phyloP scores from a whole-genome alignment of 2,113 vertebrate genomes.

The Engraulis encrasicolus region DNA sequence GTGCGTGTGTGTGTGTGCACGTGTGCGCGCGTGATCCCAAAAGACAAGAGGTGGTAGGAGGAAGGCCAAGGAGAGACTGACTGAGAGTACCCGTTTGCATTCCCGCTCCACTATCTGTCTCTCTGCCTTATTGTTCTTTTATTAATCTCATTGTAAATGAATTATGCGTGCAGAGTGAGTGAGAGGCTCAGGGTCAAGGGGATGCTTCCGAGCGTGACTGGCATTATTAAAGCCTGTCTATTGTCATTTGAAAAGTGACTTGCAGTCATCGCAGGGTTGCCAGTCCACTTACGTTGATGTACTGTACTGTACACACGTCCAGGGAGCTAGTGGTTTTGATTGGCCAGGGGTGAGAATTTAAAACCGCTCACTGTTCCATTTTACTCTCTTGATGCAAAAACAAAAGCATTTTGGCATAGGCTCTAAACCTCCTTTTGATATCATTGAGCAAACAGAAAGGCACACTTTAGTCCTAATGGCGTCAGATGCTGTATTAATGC shows the following conservation, averaged over 20 bases:
- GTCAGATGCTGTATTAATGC: too few relatives aligned
- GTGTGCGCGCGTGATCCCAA: not conserved
- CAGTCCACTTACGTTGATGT: not conserved
- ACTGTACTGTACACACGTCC: too few relatives aligned
- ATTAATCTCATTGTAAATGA: conserved; percentile 71
- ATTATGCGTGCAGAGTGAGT: conserved; percentile 69
- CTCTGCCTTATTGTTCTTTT: conserved; percentile 51
- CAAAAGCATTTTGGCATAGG: too few relatives aligned
- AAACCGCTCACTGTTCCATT: not conserved
- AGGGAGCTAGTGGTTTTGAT: not conserved
- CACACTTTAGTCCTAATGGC: too few relatives aligned
- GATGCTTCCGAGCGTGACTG: conserved; percentile 63
- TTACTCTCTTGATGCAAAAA: not conserved
- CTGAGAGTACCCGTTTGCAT: not conserved
- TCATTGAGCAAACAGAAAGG: not conserved
- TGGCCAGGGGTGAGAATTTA: not conserved
- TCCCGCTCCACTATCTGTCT: not conserved
- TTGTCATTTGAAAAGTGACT: conserved; percentile 64
- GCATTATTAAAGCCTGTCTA: conserved; percentile 60
- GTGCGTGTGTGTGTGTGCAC: too few relatives aligned
- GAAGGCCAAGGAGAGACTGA: not conserved
- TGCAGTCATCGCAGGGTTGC: not conserved
- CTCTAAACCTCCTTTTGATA: not conserved
- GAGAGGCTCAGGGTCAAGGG: conserved; percentile 59
- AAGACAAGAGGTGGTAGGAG: not conserved